These are phyloP conservation scores for Didymodactylos carnosus DNA, from an alignment of 2,888 invertebrate genomes.

Conservation along the genomic window DNA sequence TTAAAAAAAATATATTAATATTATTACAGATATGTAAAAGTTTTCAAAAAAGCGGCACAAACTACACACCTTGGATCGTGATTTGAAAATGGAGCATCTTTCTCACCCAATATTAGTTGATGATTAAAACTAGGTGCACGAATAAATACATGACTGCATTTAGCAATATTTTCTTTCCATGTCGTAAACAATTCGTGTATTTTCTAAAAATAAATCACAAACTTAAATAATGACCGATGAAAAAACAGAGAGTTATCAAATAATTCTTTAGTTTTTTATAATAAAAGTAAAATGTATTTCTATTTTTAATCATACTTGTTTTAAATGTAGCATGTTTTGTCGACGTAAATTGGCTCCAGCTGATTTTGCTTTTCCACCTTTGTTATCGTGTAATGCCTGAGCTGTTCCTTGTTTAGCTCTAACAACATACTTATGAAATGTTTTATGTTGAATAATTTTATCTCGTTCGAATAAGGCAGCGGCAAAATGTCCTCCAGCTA, in stretches of 20 bases:
- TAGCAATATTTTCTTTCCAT: slow-evolving; percentile 48
- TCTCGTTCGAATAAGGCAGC: slow-evolving; percentile 47
- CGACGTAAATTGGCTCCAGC: slow-evolving; percentile 59
- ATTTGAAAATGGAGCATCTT: slow-evolving; percentile 44
- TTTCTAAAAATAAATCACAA: slow-evolving; percentile 40
- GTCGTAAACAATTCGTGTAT: slow-evolving; percentile 49
- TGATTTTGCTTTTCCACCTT: slow-evolving; percentile 47
- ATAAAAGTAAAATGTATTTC: background rate
- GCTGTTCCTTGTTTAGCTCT: slow-evolving; percentile 61
- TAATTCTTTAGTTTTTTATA: background rate
- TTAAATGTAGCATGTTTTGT: slow-evolving; percentile 48
- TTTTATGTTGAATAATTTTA: slow-evolving; percentile 49
- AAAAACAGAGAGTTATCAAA: slow-evolving; percentile 19
- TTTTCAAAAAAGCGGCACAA: too few species aligned
- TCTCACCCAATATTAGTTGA: slow-evolving; percentile 52
- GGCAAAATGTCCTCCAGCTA: slow-evolving; percentile 65
- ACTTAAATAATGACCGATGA: background rate
- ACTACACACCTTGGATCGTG: slow-evolving; percentile 19
- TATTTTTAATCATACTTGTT: slow-evolving; percentile 1
- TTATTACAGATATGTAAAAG: too few species aligned
- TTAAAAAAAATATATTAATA: slow-evolving; percentile 11
- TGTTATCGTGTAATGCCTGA: slow-evolving; percentile 47
- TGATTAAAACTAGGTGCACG: slow-evolving; percentile 53
- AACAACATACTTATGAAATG: slow-evolving; percentile 63
- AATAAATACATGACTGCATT: slow-evolving; percentile 52